These are phyloP conservation scores for Dinocampus coccinellae DNA, from an alignment of 2,888 invertebrate genomes.

Conservation along the genomic window DNA sequence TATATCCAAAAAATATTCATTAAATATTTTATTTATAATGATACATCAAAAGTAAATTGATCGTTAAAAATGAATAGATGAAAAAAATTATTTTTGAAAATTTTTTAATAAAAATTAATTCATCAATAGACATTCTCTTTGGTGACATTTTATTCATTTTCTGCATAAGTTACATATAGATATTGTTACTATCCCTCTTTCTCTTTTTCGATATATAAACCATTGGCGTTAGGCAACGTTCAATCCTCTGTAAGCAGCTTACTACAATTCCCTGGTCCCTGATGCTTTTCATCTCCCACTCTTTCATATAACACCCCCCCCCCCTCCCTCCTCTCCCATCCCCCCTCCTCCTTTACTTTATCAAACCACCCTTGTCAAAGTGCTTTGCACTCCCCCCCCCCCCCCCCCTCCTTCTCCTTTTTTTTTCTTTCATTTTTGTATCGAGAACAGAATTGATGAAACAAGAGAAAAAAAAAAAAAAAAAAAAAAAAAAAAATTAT, in stretches of 20 bases:
- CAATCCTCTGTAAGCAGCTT: constrained; percentile 45
- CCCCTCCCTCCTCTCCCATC: not conserved
- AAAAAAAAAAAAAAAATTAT: too few relatives aligned
- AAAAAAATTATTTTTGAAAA: not conserved
- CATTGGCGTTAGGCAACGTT: constrained; percentile 38
- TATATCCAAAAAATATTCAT: too few relatives aligned
- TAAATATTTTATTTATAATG: too few relatives aligned
- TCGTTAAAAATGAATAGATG: not conserved
- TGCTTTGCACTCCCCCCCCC: not conserved
- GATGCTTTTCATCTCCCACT: constrained; percentile 27
- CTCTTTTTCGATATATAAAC: too few relatives aligned
- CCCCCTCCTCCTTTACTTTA: not conserved
- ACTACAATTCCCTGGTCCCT: constrained; percentile 39
- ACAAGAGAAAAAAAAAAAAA: too few relatives aligned
- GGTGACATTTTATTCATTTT: constrained; percentile 22
- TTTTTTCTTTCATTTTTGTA: not conserved
- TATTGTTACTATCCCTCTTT: too few relatives aligned
- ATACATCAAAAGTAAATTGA: not conserved
- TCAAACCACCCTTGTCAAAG: constrained; percentile 21
- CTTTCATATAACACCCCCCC: too few relatives aligned
- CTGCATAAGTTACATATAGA: not conserved
- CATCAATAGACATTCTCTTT: not conserved
- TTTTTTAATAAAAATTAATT: not conserved
- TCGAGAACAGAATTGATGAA: not conserved
- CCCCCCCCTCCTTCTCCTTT: too few relatives aligned